Percentiles rank a stretch among this genome's conserved stretches.
phyloP scores from a whole-genome alignment of 2,797 vertebrate genomes.

The Gymnothorax reevesii region DNA sequence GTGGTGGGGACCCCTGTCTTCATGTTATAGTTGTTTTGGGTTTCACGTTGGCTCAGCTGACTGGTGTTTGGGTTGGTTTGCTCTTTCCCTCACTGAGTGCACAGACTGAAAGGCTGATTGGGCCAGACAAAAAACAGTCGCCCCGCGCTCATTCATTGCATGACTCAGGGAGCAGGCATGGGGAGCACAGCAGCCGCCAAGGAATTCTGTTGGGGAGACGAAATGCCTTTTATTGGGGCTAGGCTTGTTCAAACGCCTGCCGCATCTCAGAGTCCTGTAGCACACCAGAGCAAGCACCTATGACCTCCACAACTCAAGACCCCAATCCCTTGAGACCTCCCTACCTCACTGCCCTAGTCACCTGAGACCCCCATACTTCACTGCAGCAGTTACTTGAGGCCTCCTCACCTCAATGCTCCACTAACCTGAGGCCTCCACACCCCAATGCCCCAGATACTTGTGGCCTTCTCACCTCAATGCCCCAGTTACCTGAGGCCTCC shows the following conservation, averaged over 20 bases:
- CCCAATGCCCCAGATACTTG: too few relatives aligned
- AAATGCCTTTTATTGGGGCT: slow-evolving; percentile 40
- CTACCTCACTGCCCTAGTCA: background rate
- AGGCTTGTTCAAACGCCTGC: background rate
- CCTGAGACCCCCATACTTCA: background rate
- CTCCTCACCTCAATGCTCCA: too few relatives aligned
- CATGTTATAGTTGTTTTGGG: slow-evolving; percentile 6
- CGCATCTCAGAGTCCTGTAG: background rate
- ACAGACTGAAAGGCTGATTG: slow-evolving; percentile 54
- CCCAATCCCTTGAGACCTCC: background rate
- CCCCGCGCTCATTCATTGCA: slow-evolving; percentile 49
- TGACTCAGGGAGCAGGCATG: slow-evolving; percentile 50
- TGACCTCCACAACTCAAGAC: slow-evolving; percentile 5
- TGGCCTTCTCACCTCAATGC: too few relatives aligned
- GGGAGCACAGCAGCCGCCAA: slow-evolving; percentile 44
- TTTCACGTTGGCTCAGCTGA: slow-evolving; percentile 28
- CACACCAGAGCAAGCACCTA: background rate
- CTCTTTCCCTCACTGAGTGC: slow-evolving; percentile 42
- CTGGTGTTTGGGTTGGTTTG: slow-evolving; percentile 42
- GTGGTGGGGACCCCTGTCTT: slow-evolving; percentile 5
- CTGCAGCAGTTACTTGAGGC: too few relatives aligned
- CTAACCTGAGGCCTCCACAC: too few relatives aligned
- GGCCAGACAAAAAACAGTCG: slow-evolving; percentile 57
- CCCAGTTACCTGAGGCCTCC: too few relatives aligned
- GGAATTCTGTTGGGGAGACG: slow-evolving; percentile 49